A percentile compares a stretch with the other conserved stretches of the same genome.
Conservation (phyloP, 2,113 vertebrate genomes). For the Nipponia nippon region DNA sequence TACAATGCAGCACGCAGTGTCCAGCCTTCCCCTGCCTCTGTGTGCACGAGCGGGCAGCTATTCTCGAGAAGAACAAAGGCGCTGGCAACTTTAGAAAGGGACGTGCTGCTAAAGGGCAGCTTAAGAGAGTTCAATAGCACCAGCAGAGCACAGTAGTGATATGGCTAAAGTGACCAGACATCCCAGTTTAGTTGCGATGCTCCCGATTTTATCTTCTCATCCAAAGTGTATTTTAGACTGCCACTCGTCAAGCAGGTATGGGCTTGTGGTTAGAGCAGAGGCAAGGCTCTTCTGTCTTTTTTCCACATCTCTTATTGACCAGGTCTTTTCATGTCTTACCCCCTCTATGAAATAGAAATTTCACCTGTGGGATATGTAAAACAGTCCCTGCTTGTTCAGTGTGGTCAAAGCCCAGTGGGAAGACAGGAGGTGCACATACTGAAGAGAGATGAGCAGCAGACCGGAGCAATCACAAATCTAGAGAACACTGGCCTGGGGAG, state of each 20-base stretch:
- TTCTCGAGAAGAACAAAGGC: constrained; percentile 55
- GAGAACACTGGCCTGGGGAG: fast-evolving
- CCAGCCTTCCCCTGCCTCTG: constrained; percentile 44
- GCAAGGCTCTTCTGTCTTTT: background rate
- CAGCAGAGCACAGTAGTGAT: background rate
- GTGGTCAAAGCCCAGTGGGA: background rate
- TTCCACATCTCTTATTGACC: background rate
- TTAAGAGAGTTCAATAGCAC: background rate
- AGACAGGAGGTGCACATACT: background rate
- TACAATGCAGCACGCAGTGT: constrained; percentile 48
- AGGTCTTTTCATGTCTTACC: background rate
- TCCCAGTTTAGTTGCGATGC: background rate
- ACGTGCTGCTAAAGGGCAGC: constrained; percentile 26
- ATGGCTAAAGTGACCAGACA: background rate
- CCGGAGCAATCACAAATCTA: fast-evolving
- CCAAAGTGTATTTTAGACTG: background rate
- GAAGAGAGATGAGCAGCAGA: background rate
- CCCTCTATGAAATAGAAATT: background rate
- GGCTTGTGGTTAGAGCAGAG: background rate
- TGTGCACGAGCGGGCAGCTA: constrained; percentile 28
- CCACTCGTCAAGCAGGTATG: fast-evolving
- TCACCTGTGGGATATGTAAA: background rate
- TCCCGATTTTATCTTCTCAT: background rate
- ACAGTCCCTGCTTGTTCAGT: background rate
- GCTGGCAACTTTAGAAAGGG: constrained; percentile 38